phyloP scores from a whole-genome alignment of 1,140 invertebrate species.

The Aphelenchoides avenae region DNA sequence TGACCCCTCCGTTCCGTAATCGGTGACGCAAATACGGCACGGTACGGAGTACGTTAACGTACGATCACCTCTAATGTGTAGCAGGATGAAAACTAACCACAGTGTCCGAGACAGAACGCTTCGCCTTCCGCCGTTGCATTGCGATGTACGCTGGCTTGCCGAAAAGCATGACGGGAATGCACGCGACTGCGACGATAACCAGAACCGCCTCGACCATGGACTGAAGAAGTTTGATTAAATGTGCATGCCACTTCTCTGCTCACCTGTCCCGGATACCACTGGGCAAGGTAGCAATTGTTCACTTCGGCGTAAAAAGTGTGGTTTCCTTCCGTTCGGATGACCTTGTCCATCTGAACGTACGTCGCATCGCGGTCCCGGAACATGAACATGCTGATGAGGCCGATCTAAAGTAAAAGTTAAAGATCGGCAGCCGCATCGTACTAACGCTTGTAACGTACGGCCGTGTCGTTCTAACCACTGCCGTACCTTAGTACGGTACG shows the following conservation, averaged over 20 bases:
- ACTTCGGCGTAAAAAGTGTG: conserved; percentile 36
- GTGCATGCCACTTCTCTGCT: too few species aligned
- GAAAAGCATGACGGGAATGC: conserved; percentile 85
- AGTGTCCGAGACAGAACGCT: conserved; percentile 45
- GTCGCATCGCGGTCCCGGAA: conserved; percentile 61
- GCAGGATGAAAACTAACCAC: too few species aligned
- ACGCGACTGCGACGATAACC: conserved; percentile 72
- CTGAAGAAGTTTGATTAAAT: conserved; percentile 63
- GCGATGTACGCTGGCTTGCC: conserved; percentile 71
- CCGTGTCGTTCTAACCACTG: too few species aligned
- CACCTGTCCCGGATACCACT: conserved; percentile 58
- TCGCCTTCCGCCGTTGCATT: conserved; percentile 57
- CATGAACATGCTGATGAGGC: conserved; percentile 69
- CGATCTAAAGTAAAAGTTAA: conserved; percentile 59
- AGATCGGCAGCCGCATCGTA: too few species aligned
- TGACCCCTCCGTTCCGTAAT: too few species aligned
- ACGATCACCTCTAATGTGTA: too few species aligned
- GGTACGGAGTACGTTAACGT: too few species aligned
- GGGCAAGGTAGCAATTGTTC: conserved; percentile 45
- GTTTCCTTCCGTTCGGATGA: conserved; percentile 15
- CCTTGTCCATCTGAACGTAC: conserved; percentile 38
- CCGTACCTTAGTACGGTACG: too few species aligned
- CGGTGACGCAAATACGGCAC: too few species aligned
- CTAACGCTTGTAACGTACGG: too few species aligned
- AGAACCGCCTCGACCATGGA: conserved; percentile 70